phyloP scores from a whole-genome alignment of 1,140 invertebrate genomes.

The Papilio aristodemus region DNA sequence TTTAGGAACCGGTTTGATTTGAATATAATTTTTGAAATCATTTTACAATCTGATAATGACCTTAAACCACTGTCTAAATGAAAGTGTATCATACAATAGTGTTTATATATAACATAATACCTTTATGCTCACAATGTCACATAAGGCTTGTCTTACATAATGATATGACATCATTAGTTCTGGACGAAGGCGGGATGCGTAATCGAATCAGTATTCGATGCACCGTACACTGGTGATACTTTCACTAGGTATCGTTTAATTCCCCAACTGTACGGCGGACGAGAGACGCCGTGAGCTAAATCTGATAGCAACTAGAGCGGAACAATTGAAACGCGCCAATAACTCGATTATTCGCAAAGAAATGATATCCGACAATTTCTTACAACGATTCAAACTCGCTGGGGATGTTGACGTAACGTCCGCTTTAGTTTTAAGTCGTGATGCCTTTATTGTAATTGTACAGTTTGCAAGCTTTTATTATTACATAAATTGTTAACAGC shows the following conservation, averaged over 20 bases:
- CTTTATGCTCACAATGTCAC: background rate
- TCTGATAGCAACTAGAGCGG: slow-evolving; percentile 56
- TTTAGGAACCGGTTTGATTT: slow-evolving; percentile 1
- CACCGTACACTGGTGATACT: slow-evolving; percentile 44
- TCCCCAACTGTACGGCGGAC: slow-evolving; percentile 49
- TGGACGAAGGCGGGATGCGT: slow-evolving; percentile 38
- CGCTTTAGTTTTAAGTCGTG: slow-evolving; percentile 1
- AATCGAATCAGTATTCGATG: slow-evolving; percentile 53
- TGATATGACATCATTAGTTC: slow-evolving; percentile 32
- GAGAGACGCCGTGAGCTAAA: slow-evolving; percentile 50
- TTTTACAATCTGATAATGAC: background rate
- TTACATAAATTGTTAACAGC: too few species aligned
- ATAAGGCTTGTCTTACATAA: slow-evolving; percentile 21
- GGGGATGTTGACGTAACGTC: background rate
- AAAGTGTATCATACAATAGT: too few species aligned
- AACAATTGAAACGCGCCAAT: slow-evolving; percentile 41
- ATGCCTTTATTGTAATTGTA: background rate
- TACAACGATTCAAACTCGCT: background rate
- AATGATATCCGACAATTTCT: slow-evolving; percentile 11
- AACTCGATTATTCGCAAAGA: slow-evolving; percentile 43
- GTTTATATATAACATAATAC: too few species aligned
- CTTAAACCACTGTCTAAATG: too few species aligned
- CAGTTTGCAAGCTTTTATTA: too few species aligned
- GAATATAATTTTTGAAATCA: background rate
- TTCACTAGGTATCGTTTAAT: slow-evolving; percentile 55